Conservation (phyloP, 2,797 vertebrate genomes). For the Hemibagrus guttatus region DNA sequence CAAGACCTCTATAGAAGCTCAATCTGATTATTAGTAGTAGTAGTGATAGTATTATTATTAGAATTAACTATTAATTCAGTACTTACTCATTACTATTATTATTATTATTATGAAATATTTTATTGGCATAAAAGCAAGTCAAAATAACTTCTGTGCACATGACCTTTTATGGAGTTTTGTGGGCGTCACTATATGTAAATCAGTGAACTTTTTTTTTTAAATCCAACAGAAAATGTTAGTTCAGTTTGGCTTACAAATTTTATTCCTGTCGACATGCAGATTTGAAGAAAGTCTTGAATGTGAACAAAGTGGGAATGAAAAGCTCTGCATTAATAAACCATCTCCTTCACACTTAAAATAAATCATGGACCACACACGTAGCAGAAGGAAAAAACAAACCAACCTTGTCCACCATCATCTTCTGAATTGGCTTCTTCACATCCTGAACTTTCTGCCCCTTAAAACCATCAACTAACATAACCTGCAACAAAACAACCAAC, state of each 20-base stretch:
- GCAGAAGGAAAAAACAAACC: constrained; percentile 27
- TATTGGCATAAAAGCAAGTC: background rate
- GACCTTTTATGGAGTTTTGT: background rate
- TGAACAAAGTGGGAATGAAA: background rate
- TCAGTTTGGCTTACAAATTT: background rate
- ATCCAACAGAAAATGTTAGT: background rate
- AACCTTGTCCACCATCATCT: constrained; percentile 88
- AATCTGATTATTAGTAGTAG: too few relatives aligned
- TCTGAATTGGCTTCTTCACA: constrained; percentile 93
- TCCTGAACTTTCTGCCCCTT: constrained; percentile 94
- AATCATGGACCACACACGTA: background rate
- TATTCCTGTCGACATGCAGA: background rate
- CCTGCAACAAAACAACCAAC: constrained; percentile 63
- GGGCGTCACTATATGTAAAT: background rate
- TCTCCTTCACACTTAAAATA: constrained; percentile 35
- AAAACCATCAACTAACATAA: constrained; percentile 93
- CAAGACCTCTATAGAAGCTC: background rate
- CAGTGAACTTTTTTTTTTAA: background rate
- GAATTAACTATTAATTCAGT: too few relatives aligned
- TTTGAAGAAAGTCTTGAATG: background rate
- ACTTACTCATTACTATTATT: background rate
- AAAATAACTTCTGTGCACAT: background rate
- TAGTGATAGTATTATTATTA: too few relatives aligned
- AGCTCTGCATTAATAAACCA: background rate
- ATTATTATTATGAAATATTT: background rate